Base-by-base conservation (phyloP, 1,140 invertebrate species). In the Lasaia peninsularis region DNA sequence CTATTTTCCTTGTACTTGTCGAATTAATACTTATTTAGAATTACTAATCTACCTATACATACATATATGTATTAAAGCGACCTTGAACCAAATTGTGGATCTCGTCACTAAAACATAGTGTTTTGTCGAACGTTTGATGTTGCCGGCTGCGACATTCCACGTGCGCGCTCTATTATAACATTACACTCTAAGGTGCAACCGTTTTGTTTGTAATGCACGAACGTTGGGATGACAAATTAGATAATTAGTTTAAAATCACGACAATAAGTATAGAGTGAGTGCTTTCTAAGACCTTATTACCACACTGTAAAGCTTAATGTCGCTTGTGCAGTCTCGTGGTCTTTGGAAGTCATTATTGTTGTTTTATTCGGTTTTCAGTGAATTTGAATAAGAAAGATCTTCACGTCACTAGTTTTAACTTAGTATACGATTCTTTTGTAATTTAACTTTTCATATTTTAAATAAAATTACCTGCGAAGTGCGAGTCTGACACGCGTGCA, bases 161-260 rank as follows among this genome's bases (percentile, higher is more conserved):
- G 18, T 11, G 18, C 18, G 11, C 18, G 11, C 40, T 44, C 40
- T 16, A 20, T 16, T 20, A 10, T 44, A 20, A 44, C 16, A 20
- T 11, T 20, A 44, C 9, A 48, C 11, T 48, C 44, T 48, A 21
- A 37, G 37, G 20, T 49, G 63, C 59, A 67, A 66, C 63, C 48
- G 60, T 65, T 69, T 71, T 63, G 66, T 71, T 54, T 65, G 60
- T 40, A 59, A 58, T 60, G 54, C 64, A 69, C 68, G 68, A 67
- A 69, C 58, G 44, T 21, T 35, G 52, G 65, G 68, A 75, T 84
- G 78, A 84, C 77, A 81, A 81, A 81, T 80, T 78, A 65, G 73
- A 67, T 73, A 76, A 81, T 80, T 78, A 80, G 69, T 67, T 67
- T 68, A 58, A 69, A 71, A 73, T 73, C 71, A 75, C 74, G 71